Evolutionary conservation across 2,888 invertebrate genomes (phyloP).

Genomic region (Panorpa germanica): DNA sequence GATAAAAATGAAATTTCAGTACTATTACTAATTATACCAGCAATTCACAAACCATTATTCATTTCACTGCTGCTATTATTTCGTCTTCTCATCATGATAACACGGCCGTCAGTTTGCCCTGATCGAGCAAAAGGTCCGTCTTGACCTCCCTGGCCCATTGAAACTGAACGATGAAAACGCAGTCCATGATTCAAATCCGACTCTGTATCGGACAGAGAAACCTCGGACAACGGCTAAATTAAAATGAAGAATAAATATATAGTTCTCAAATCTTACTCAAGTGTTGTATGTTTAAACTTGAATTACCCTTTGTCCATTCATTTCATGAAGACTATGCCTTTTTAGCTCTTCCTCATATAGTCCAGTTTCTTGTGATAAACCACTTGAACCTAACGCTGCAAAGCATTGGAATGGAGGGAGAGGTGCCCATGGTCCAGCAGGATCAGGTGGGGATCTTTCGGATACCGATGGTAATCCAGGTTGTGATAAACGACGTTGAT

Average conservation of each 20-base stretch:
- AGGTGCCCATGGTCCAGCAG: slow-evolving; percentile 30
- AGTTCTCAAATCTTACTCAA: slow-evolving; percentile 3
- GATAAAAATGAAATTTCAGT: slow-evolving; percentile 8
- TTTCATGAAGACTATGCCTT: slow-evolving; percentile 24
- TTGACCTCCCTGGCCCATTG: slow-evolving; percentile 52
- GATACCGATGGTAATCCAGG: slow-evolving; percentile 29
- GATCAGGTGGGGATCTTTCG: slow-evolving; percentile 34
- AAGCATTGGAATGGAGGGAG: slow-evolving; percentile 40
- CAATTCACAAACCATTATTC: slow-evolving; percentile 7
- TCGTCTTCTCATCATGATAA: slow-evolving; percentile 38
- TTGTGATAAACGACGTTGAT: slow-evolving; percentile 19
- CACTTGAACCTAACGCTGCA: slow-evolving; percentile 28
- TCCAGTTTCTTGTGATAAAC: slow-evolving; percentile 17
- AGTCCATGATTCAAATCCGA: slow-evolving; percentile 30
- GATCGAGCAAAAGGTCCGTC: slow-evolving; percentile 7
- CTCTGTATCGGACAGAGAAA: slow-evolving; percentile 31
- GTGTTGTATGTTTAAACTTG: slow-evolving; percentile 3
- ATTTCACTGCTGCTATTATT: slow-evolving; percentile 51
- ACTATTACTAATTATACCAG: slow-evolving; percentile 7
- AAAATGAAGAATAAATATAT: slow-evolving; percentile 4
- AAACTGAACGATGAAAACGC: slow-evolving; percentile 68
- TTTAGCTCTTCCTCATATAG: slow-evolving; percentile 28
- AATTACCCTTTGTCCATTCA: slow-evolving; percentile 24
- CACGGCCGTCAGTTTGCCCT: slow-evolving; percentile 10
- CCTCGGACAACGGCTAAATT: slow-evolving; percentile 30